Base-by-base conservation (phyloP, 2,888 invertebrate genomes). In the Drosophila niveifrons region DNA sequence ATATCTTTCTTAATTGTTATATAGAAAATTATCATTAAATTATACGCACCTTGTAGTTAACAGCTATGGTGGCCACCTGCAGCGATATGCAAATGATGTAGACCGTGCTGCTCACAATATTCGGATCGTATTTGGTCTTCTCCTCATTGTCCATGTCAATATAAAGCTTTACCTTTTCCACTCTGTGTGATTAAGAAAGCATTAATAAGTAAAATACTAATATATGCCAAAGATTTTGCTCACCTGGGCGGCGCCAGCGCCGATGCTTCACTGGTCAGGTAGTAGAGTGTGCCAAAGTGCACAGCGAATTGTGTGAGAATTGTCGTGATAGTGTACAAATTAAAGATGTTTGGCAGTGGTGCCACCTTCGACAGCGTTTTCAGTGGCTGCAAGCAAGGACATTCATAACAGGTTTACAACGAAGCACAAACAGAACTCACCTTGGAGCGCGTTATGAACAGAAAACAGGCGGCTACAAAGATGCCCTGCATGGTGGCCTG, bases 401-500 rank as follows among this genome's bases (percentile, higher is more conserved):
- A 34, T 8, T 15, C 11, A 2, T 28, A 3, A 36, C 7, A 2
- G 2, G 10, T 51, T 39, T 34, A 18, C 4, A 3, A 15, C 8
- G n/a, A 28, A 11, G 29, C 2, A 52, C 2, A 13, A n/a, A 9
- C 4, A n/a, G 18, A 43, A 46, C 75, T 66, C 91, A 97, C 98
- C 95, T 99, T 99, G 10, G 99, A 99, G 85, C 98, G 94, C 3
- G 99, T 99, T 90, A 99, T 99, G 91, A 99, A 99, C 48, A 99
- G 94, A 93, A 99, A 99, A 92, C 99, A 99, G 0, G 97, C 97
- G 0, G 99, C 99, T 70, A 99, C 93, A 61, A 99, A 93, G 9
- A 99, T 93, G 31, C 99, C 99, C 92, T 99, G 99, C 75, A 99
- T 93, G 1, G 99, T 99, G 0, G 99, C 99, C 93, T 99, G 99